Conservation (phyloP, 2,797 vertebrate genomes). For the Emydoidea blandingii region DNA sequence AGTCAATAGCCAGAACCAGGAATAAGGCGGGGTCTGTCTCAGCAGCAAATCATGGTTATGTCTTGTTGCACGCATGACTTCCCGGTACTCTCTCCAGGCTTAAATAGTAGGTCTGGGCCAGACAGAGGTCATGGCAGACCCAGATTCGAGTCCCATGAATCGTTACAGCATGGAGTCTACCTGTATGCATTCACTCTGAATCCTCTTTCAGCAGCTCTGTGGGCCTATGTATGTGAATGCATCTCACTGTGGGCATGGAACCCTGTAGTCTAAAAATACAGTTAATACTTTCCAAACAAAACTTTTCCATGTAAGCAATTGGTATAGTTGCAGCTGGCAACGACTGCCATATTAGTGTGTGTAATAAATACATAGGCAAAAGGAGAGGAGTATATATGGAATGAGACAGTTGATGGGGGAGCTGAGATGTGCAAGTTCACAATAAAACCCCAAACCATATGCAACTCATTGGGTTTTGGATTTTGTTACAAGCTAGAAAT, state of each 20-base stretch:
- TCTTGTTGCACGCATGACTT: not conserved
- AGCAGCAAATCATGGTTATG: not conserved
- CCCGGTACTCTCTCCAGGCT: not conserved
- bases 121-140: not conserved
- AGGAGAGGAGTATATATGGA: not conserved
- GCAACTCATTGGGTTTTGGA: not conserved
- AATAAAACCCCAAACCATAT: not conserved
- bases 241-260: too few species aligned
- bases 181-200: not conserved
- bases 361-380: not conserved
- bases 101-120: not conserved
- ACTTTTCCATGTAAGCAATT: not conserved
- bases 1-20: not conserved
- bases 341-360: not conserved
- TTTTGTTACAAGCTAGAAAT: not conserved
- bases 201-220: not conserved
- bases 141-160: not conserved
- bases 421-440: not conserved
- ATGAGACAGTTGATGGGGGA: not conserved
- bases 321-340: not conserved
- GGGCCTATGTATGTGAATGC: too few species aligned
- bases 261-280: too few species aligned
- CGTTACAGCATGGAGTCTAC: fast-evolving
- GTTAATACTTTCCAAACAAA: not conserved
- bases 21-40: not conserved